Evolutionary conservation across 2,888 invertebrate species (phyloP).

Genomic region (Harpagoxenus sublaevis): DNA sequence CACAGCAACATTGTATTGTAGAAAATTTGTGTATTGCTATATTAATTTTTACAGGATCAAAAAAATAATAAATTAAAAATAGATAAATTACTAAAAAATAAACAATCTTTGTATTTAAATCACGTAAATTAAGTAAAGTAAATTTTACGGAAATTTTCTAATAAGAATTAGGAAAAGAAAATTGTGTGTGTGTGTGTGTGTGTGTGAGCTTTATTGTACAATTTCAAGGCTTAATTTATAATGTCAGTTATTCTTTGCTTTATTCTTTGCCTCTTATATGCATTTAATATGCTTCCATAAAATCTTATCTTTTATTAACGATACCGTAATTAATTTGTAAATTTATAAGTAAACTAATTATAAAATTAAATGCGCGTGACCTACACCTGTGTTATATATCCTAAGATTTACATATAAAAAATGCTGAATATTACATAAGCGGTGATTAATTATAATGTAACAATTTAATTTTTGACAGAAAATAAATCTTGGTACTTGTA

Average conservation of each 20-base stretch:
- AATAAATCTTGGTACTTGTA: background rate
- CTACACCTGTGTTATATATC: background rate
- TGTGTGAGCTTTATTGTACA: background rate
- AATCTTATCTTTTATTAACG: background rate
- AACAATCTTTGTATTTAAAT: background rate
- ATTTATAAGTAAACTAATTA: background rate
- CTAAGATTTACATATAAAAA: background rate
- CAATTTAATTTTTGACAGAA: background rate
- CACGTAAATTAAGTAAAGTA: background rate
- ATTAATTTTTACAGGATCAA: background rate
- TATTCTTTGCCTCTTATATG: background rate
- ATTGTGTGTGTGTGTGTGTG: background rate
- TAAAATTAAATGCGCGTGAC: background rate
- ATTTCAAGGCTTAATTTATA: background rate
- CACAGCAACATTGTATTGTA: no score
- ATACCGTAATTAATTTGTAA: background rate
- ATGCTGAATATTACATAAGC: background rate
- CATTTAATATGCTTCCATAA: background rate
- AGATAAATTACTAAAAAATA: background rate
- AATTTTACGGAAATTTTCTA: background rate
- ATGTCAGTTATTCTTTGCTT: background rate
- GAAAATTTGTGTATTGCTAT: background rate
- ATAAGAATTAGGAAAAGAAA: background rate
- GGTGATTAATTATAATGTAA: background rate
- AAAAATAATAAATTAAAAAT: background rate